A percentile compares a stretch with the other conserved stretches of the same genome.
Conservation (phyloP, 2,888 invertebrate genomes). For the Tholera decimalis region DNA sequence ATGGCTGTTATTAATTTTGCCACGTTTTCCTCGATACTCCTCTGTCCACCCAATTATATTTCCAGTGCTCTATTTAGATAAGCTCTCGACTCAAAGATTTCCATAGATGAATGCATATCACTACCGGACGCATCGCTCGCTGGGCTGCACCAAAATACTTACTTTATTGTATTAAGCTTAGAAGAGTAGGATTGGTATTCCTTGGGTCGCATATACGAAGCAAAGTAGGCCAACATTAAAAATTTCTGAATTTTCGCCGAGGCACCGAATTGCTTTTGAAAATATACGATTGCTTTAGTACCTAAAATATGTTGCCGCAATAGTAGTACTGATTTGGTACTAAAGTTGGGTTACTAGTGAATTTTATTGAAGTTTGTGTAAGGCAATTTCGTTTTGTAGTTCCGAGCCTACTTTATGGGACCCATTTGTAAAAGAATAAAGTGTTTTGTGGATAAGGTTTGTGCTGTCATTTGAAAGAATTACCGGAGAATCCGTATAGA, state of each 20-base stretch:
- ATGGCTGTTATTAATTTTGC: too few relatives aligned
- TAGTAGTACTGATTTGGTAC: conserved; percentile 20
- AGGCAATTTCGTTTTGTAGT: conserved; percentile 12
- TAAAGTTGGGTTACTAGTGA: conserved; percentile 15
- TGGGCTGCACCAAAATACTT: too few relatives aligned
- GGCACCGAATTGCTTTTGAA: conserved; percentile 43
- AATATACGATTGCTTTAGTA: conserved; percentile 41
- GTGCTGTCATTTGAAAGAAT: not conserved
- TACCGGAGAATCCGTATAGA: too few relatives aligned
- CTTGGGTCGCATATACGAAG: conserved; percentile 6
- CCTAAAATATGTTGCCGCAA: conserved; percentile 5
- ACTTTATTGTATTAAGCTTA: conserved; percentile 5
- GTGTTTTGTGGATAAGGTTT: not conserved
- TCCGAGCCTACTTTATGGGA: not conserved
- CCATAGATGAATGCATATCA: too few relatives aligned
- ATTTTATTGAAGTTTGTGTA: conserved; percentile 18
- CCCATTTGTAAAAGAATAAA: not conserved
- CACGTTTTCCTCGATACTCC: too few relatives aligned
- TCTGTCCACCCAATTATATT: too few relatives aligned
- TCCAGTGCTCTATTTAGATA: too few relatives aligned
- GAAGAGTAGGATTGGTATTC: not conserved
- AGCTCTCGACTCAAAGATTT: too few relatives aligned
- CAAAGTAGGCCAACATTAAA: conserved; percentile 44
- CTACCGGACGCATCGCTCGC: too few relatives aligned
- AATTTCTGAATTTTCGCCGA: conserved; percentile 27